Evolutionary conservation across 2,888 invertebrate genomes (phyloP).

Genomic region (Eupelmus urozonus): DNA sequence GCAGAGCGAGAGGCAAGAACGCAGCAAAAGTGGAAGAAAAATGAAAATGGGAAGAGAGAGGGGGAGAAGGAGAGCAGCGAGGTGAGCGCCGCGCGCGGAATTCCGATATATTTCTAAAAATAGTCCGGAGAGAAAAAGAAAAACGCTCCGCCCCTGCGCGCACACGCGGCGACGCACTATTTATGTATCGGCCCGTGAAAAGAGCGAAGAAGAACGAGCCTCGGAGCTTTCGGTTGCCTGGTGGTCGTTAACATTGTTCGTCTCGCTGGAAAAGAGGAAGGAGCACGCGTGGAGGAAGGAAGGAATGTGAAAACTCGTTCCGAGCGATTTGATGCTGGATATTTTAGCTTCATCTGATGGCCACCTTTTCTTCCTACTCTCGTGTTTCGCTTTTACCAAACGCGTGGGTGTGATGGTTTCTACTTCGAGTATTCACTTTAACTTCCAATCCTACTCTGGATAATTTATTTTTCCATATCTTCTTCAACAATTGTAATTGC

Average conservation of each 20-base stretch:
- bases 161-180: constrained; percentile 28
- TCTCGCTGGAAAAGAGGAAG: constrained; percentile 56
- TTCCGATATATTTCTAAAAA: constrained; percentile 51
- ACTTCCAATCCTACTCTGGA: too few relatives aligned
- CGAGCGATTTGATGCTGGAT: background rate
- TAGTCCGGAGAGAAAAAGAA: constrained; percentile 37
- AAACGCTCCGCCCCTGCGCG: constrained; percentile 12
- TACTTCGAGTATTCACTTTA: too few relatives aligned
- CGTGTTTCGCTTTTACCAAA: too few relatives aligned
- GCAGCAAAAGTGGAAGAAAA: constrained; percentile 1
- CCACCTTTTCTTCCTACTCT: too few relatives aligned
- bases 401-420: too few relatives aligned
- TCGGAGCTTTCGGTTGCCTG: constrained; percentile 61
- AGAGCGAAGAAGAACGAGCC: constrained; percentile 63
- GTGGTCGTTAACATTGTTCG: constrained; percentile 69
- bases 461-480: too few relatives aligned
- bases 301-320: constrained; percentile 65
- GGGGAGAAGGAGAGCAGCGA: constrained; percentile 20
- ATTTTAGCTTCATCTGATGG: too few relatives aligned
- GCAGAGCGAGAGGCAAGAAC: background rate
- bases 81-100: constrained; percentile 32
- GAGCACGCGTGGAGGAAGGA: constrained; percentile 52
- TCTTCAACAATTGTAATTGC: too few relatives aligned
- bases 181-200: constrained; percentile 46
- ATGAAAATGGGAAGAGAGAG: constrained; percentile 22